phyloP scores from a whole-genome alignment of 2,797 vertebrate species.

The Columba guinea region DNA sequence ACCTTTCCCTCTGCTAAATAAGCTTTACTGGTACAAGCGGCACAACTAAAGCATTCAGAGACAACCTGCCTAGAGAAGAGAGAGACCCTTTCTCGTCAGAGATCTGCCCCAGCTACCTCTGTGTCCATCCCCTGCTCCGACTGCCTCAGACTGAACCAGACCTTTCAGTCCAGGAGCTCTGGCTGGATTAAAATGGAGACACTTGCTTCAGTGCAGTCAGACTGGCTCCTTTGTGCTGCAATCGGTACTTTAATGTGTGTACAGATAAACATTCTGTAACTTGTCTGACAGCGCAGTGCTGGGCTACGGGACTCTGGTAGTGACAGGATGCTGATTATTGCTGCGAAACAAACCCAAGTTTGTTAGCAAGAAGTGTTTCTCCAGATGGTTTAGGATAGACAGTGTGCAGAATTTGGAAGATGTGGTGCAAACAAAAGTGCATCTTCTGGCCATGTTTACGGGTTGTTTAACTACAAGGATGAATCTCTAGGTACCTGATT shows the following conservation, averaged over 20 bases:
- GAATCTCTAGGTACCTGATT: background rate
- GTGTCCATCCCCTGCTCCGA: background rate
- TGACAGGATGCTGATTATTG: background rate
- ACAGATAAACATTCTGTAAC: background rate
- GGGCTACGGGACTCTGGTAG: background rate
- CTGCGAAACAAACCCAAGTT: background rate
- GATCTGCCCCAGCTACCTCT: background rate
- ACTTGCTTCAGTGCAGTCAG: background rate
- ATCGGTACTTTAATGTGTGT: background rate
- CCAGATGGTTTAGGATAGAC: background rate
- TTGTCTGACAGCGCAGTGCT: background rate
- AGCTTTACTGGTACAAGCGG: background rate
- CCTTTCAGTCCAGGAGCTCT: background rate
- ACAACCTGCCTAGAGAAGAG: background rate
- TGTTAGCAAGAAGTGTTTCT: background rate
- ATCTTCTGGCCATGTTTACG: background rate
- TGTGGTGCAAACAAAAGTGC: background rate
- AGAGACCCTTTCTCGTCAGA: background rate
- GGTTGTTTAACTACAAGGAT: background rate
- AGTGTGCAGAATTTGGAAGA: background rate
- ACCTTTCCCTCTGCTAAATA: background rate
- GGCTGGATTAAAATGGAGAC: background rate
- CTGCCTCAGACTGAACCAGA: background rate
- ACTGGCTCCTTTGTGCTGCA: background rate
- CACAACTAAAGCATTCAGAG: background rate